A percentile compares a stretch with the other conserved stretches of the same genome.
phyloP scores from a whole-genome alignment of 2,113 vertebrate species.

The Prochilodus magdalenae region DNA sequence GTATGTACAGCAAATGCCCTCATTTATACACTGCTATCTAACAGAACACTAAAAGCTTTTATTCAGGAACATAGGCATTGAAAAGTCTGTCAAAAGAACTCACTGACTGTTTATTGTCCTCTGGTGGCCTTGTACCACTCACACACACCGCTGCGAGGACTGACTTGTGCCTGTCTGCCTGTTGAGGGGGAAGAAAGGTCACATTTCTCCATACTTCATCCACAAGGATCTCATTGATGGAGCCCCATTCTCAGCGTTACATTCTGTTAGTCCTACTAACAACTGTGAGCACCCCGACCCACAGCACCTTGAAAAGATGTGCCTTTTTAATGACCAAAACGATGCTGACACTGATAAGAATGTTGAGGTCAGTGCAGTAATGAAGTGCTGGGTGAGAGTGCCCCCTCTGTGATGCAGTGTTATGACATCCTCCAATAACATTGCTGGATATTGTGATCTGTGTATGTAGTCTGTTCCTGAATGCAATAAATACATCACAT shows the following conservation, averaged over 20 bases:
- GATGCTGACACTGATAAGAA: too few species aligned
- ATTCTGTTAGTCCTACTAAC: neutral
- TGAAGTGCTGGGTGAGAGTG: too few species aligned
- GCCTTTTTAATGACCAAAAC: too few species aligned
- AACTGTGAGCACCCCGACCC: neutral
- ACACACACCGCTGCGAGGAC: neutral
- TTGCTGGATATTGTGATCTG: too few species aligned
- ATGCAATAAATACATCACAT: too few species aligned
- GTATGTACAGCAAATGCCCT: neutral
- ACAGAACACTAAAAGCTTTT: neutral
- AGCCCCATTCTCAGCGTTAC: conserved; percentile 54
- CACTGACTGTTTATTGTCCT: neutral
- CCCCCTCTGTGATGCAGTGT: too few species aligned
- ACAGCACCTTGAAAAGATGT: neutral
- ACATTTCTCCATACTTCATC: conserved; percentile 62
- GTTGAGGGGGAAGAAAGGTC: conserved; percentile 49
- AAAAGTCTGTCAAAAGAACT: conserved; percentile 11
- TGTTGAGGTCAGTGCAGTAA: too few species aligned
- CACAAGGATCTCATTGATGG: conserved; percentile 69
- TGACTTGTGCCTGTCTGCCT: conserved; percentile 1
- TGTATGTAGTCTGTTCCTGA: too few species aligned
- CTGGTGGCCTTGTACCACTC: neutral
- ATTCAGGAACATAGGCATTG: neutral
- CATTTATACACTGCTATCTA: neutral
- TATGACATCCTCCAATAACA: too few species aligned